Evolutionary conservation across 2,888 invertebrate genomes (phyloP).

Genomic region (Tridacna crocea): DNA sequence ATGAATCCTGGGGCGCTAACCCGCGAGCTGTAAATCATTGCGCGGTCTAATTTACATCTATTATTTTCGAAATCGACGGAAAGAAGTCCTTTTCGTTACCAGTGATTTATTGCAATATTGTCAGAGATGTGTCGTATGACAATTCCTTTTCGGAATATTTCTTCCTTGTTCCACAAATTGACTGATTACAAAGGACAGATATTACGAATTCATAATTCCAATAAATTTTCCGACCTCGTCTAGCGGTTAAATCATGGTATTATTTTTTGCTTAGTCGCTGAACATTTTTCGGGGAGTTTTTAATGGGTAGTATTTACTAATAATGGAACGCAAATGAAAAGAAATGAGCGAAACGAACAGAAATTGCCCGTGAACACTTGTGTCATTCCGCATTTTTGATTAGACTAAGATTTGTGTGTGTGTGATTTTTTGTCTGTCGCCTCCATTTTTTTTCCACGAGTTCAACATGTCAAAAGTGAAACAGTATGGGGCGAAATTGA

Average conservation of each 20-base stretch:
- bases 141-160: conserved; percentile 26
- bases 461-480: conserved; percentile 20
- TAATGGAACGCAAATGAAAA: conserved; percentile 24
- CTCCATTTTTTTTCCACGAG: background rate
- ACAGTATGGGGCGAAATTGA: background rate
- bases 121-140: conserved; percentile 20
- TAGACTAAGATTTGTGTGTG: conserved; percentile 2
- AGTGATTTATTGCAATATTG: conserved; percentile 52
- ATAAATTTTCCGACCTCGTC: conserved; percentile 24
- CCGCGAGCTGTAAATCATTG: conserved; percentile 42
- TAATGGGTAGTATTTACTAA: conserved; percentile 14
- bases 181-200: conserved; percentile 27
- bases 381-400: conserved; percentile 14
- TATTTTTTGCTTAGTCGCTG: conserved; percentile 27
- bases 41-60: conserved; percentile 57
- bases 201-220: conserved; percentile 28
- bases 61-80: conserved; percentile 54
- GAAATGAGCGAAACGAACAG: conserved; percentile 14
- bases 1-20: background rate
- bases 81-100: conserved; percentile 44
- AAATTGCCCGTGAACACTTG: conserved; percentile 20
- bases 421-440: background rate
- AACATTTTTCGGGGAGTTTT: conserved; percentile 5
- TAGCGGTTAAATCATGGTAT: conserved; percentile 18
- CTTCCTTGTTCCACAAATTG: conserved; percentile 16